phyloP scores from a whole-genome alignment of 1,140 invertebrate species.

The Diachasmimorpha longicaudata region DNA sequence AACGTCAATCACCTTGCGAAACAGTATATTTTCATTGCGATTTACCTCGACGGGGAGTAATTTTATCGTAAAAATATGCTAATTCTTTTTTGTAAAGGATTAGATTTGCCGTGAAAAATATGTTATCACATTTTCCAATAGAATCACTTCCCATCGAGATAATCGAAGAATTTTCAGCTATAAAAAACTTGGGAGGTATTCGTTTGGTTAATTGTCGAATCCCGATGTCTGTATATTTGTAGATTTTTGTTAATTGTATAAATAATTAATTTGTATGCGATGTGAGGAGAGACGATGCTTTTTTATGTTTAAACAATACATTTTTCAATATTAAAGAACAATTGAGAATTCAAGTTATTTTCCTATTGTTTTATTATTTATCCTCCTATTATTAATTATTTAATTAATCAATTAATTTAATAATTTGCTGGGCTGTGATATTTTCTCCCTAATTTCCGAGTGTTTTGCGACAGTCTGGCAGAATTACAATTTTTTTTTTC shows the following conservation, averaged over 20 bases:
- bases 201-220: neutral
- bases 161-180: neutral
- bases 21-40: neutral
- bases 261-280: conserved; percentile 11
- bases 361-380: neutral
- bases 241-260: conserved; percentile 13
- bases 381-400: conserved; percentile 1
- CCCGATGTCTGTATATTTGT: conserved; percentile 4
- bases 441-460: conserved; percentile 19
- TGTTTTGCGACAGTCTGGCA: too few relatives aligned
- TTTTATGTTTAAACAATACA: conserved; percentile 12
- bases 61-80: neutral
- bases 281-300: neutral
- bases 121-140: neutral
- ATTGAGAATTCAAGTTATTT: neutral
- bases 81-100: neutral
- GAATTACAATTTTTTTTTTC: neutral
- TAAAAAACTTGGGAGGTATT: neutral
- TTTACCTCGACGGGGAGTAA: neutral
- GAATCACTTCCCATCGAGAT: neutral
- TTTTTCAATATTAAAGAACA: conserved; percentile 11
- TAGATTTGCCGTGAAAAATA: neutral
- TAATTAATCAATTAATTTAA: conserved; percentile 15
- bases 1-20: too few relatives aligned
- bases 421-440: conserved; percentile 37